A percentile compares a stretch with the other conserved stretches of the same genome.
Evolutionary conservation across 2,888 invertebrate species (phyloP).

Genomic region (Leptinotarsa juncta): DNA sequence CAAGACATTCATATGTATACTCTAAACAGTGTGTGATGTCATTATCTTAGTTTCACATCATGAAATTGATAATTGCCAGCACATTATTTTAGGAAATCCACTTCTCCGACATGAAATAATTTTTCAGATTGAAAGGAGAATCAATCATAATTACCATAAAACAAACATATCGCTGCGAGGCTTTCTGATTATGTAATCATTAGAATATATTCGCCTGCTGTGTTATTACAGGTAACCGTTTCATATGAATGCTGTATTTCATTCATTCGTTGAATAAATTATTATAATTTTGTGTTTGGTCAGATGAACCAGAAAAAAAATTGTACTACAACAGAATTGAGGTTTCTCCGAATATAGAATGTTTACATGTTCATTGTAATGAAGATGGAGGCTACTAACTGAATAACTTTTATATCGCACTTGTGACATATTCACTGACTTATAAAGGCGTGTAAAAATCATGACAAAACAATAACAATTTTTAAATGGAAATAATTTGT

Average conservation of each 20-base stretch:
- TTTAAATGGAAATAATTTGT: too few relatives aligned
- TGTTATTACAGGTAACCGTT: constrained; percentile 3
- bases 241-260: background rate
- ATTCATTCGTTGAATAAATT: background rate
- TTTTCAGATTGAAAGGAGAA: background rate
- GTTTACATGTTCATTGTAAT: too few relatives aligned
- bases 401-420: too few relatives aligned
- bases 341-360: too few relatives aligned
- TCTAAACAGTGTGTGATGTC: too few relatives aligned
- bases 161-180: background rate
- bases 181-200: background rate
- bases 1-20: too few relatives aligned
- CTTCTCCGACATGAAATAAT: background rate
- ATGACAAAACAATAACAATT: too few relatives aligned
- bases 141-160: background rate
- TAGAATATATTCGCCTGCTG: background rate
- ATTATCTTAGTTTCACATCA: too few relatives aligned
- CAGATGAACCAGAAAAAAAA: background rate
- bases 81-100: background rate
- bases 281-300: constrained; percentile 2
- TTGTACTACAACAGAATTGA: background rate
- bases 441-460: too few relatives aligned
- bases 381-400: too few relatives aligned
- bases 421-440: too few relatives aligned
- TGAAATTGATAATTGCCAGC: background rate